Evolutionary conservation across 2,888 invertebrate species (phyloP).

Genomic region (Caenorhabditis zanzibari): DNA sequence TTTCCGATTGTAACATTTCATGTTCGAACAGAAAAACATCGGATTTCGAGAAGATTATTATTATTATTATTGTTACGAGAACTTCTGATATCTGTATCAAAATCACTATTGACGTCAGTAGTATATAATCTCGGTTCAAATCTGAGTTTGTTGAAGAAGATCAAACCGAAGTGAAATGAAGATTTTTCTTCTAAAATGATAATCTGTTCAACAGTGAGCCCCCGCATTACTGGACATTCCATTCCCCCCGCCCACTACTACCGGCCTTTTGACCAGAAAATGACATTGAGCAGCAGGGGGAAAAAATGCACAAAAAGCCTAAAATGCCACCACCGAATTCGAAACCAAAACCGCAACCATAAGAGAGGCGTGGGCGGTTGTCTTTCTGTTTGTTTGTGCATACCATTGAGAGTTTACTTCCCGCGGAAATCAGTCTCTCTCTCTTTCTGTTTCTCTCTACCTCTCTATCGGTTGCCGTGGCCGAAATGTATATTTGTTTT

Average conservation of each 20-base stretch:
- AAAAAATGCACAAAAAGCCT: constrained; percentile 18
- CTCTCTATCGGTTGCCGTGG: constrained; percentile 19
- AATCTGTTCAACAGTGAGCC: constrained; percentile 29
- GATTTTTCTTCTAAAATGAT: constrained; percentile 13
- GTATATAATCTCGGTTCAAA: not conserved
- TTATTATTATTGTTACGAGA: not conserved
- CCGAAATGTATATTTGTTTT: constrained; percentile 45
- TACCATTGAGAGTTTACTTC: constrained; percentile 47
- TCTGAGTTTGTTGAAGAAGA: constrained; percentile 15
- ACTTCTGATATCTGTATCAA: constrained; percentile 13
- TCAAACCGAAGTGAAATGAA: constrained; percentile 18
- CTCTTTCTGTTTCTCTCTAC: not conserved
- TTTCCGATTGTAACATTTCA: not conserved
- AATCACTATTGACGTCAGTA: constrained; percentile 26
- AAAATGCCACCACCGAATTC: constrained; percentile 19
- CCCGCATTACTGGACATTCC: constrained; percentile 19
- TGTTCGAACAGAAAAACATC: constrained; percentile 3
- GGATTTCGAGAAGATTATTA: constrained; percentile 3
- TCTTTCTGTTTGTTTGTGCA: constrained; percentile 42
- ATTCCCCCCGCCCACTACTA: constrained; percentile 20
- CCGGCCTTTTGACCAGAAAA: constrained; percentile 20
- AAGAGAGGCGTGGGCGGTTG: constrained; percentile 34
- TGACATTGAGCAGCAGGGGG: not conserved
- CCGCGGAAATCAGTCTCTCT: constrained; percentile 22
- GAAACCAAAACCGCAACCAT: constrained; percentile 46